phyloP scores from a whole-genome alignment of 2,113 vertebrate species.

The Tapirus terrestris region DNA sequence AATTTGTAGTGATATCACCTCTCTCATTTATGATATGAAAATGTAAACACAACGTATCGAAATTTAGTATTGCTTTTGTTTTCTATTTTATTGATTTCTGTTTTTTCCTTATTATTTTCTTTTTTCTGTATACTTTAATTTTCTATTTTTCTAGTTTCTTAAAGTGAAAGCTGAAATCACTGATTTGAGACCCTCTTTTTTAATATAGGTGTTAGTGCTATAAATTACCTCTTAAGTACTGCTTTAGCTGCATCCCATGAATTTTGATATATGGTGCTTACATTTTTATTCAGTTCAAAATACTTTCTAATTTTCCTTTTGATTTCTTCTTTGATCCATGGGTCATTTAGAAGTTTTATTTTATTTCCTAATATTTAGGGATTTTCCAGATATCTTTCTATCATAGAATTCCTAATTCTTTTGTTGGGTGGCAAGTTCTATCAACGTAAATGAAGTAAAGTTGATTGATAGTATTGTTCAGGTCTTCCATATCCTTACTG shows the following conservation, averaged over 20 bases:
- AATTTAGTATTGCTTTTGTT: conserved; percentile 7
- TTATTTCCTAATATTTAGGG: neutral
- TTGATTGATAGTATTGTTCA: neutral
- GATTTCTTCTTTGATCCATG: neutral
- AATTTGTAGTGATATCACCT: neutral
- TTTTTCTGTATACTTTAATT: neutral
- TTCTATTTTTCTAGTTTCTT: neutral
- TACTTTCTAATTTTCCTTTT: conserved; percentile 15
- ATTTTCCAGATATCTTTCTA: conserved; percentile 8
- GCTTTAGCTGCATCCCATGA: neutral
- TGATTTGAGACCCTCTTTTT: neutral
- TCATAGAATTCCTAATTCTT: neutral
- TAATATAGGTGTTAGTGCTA: neutral
- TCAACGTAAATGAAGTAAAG: neutral
- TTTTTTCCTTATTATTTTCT: neutral
- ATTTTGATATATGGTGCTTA: neutral
- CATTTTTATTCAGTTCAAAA: conserved; percentile 14
- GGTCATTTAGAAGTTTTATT: neutral
- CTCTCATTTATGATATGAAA: neutral
- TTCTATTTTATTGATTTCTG: neutral
- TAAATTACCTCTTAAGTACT: neutral
- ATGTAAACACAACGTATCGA: neutral
- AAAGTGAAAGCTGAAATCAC: neutral
- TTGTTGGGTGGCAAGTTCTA: neutral
- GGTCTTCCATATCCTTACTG: neutral